Conservation (phyloP, 2,113 vertebrate genomes). For the Fulmarus glacialis region DNA sequence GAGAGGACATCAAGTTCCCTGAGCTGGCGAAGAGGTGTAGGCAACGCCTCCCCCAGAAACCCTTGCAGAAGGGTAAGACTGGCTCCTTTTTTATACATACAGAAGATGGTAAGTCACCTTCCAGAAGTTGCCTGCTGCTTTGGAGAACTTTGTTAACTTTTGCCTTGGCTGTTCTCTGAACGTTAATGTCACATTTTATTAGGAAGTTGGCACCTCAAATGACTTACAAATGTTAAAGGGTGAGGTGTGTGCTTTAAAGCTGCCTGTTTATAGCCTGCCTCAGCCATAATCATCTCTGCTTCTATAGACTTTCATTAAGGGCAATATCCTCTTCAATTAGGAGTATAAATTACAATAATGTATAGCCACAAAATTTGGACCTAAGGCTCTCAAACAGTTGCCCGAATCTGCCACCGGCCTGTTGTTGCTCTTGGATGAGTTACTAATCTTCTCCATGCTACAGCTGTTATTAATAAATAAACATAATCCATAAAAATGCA, state of each 20-base stretch:
- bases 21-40: background rate
- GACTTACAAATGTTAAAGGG: constrained; percentile 47
- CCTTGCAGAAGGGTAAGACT: background rate
- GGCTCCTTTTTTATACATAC: background rate
- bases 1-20: background rate
- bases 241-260: constrained; percentile 9
- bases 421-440: background rate
- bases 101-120: constrained; percentile 25
- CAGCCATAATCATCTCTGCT: background rate
- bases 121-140: constrained; percentile 1
- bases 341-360: constrained; percentile 14
- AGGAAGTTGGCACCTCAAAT: constrained; percentile 49
- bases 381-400: background rate
- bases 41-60: background rate
- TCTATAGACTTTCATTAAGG: background rate
- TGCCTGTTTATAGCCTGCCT: constrained; percentile 41
- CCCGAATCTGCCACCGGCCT: background rate
- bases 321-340: background rate
- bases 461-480: constrained; percentile 48
- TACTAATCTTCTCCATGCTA: background rate
- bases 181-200: constrained; percentile 61
- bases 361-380: background rate
- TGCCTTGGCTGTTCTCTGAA: constrained; percentile 40
- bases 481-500: constrained; percentile 19
- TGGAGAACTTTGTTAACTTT: constrained; percentile 25